Evolutionary conservation across 2,888 invertebrate species (phyloP).

Genomic region (Pandemis cinnamomeana): DNA sequence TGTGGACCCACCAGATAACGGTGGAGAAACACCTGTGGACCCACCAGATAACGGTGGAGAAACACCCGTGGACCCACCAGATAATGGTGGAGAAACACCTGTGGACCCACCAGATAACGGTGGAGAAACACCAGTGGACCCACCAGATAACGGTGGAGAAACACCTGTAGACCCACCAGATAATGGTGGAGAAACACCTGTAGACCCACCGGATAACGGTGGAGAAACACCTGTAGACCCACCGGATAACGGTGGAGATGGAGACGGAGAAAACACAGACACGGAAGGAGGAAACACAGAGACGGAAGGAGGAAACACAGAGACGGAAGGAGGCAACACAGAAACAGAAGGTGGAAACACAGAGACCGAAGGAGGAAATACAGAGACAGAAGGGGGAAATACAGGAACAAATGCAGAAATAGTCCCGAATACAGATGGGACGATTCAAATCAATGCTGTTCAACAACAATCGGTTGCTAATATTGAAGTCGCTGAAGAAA

Average conservation of each 20-base stretch:
- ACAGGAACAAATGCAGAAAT: background rate
- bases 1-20: background rate
- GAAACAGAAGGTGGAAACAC: background rate
- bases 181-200: too few species aligned
- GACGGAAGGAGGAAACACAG: too few species aligned
- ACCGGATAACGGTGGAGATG: too few species aligned
- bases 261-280: too few species aligned
- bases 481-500: background rate
- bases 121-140: background rate
- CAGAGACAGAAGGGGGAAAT: background rate
- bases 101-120: background rate
- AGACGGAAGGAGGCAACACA: too few species aligned
- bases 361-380: background rate
- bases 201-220: too few species aligned
- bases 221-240: too few species aligned
- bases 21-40: background rate
- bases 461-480: background rate
- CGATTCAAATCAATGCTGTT: background rate
- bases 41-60: background rate
- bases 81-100: background rate
- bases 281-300: too few species aligned
- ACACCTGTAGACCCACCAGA: too few species aligned
- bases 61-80: background rate
- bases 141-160: too few species aligned
- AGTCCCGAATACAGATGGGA: background rate